Evolutionary conservation across 2,797 vertebrate genomes (phyloP), one percentile per base, ranked within the genome.

Genomic region (Rousettus madagascariensis): DNA sequence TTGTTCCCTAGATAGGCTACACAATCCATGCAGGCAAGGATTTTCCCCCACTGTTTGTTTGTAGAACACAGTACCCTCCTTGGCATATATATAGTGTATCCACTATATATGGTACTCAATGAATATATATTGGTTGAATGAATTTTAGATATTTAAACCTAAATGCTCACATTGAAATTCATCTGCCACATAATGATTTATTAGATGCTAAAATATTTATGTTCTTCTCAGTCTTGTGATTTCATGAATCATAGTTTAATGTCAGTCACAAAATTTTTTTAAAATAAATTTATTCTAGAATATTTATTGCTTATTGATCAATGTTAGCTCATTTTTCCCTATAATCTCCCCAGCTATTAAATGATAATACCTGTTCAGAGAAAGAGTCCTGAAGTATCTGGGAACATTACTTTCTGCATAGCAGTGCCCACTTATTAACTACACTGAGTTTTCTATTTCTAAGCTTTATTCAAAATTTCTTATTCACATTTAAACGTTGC

Each of bases 281-380:
- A 33, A 49, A 49, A 75, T 59, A 68, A 55, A 55, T 71, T 89
- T 75, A 65, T 91, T 96, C 28, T n/a, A 65, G 33, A 94, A 26
- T 89, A 69, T 79, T 63, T 92, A 63, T 93, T 82, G n/a, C 9
- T 90, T 72, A 61, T 22, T 63, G 26, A 83, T 66, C 59, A 89
- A 63, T 30, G 22, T 8, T 38, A 36, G 43, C 10, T 83, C 28
- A 46, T 36, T 89, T 8, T 5, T 90, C 15, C 74, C 33, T 65
- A 4, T 72, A 69, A 82, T 55, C 61, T 93, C 36, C 89, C 49
- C 57, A 80, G 63, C 46, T 38, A 82, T 20, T 78, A 89, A 95
- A 79, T 87, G 57, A 90, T 41, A 72, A 53, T 30, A 55, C 3
- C 36, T 69, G 20, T 66, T 86, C 85, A 51, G 61, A 68, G 16